Percentiles rank a stretch among this genome's conserved stretches.
phyloP scores from a whole-genome alignment of 37 sponge, comb jelly and placozoan species.

The Diacarnus erythraeanus region DNA sequence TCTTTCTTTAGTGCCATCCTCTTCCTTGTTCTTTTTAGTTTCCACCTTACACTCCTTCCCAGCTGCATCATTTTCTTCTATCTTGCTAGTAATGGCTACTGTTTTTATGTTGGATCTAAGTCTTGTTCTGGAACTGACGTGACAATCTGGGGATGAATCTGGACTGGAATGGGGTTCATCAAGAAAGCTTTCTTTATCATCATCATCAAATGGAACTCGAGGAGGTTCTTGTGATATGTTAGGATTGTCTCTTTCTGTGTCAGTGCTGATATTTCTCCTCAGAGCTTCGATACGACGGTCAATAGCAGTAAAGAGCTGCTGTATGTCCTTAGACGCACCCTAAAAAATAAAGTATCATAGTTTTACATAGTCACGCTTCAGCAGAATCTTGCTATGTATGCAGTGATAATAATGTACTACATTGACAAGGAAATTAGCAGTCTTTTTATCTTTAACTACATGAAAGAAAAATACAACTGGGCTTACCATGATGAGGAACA shows the following conservation, averaged over 20 bases:
- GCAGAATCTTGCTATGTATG: no score
- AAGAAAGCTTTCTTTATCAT: conserved; percentile 21
- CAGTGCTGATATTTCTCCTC: not conserved
- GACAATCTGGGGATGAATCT: conserved; percentile 37
- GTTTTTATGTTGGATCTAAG: not conserved
- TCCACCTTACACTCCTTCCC: not conserved
- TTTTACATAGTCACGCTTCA: no score
- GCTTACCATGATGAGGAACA: conserved; percentile 67
- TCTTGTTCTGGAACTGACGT: conserved; percentile 18
- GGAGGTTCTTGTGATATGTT: not conserved
- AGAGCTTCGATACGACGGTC: conserved; percentile 52
- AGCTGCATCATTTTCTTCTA: not conserved
- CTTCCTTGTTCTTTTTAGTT: not conserved
- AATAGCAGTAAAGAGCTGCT: conserved; percentile 51
- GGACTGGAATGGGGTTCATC: conserved; percentile 33
- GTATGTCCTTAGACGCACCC: conserved; percentile 52
- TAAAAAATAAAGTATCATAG: conserved; percentile 1
- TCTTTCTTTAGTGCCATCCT: no score
- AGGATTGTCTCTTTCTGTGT: not conserved
- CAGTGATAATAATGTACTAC: no score
- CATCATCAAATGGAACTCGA: conserved; percentile 4
- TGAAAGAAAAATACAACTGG: no score
- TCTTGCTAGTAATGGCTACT: not conserved
- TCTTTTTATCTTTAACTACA: no score
- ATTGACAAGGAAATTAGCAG: no score